Evolutionary conservation across 1,140 invertebrate species (phyloP), one percentile per base, ranked within the genome.

Genomic region (Saccostrea echinata): DNA sequence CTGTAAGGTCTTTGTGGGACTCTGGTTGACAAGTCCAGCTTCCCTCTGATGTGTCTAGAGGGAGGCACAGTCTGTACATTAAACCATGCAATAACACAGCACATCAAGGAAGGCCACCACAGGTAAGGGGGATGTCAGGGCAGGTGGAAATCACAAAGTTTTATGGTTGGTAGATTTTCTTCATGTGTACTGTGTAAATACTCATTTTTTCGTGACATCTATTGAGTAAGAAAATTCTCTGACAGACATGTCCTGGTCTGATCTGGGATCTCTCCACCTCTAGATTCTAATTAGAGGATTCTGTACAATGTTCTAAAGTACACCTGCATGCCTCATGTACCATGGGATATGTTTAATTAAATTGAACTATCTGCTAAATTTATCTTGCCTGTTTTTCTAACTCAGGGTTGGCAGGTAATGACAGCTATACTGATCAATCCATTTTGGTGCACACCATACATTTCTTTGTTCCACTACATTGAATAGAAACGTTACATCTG

Each of bases 341-440:
- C 68, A 33, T 30, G 68, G 68, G 68, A 76, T 76, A 76, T 35
- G 68, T 76, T 76, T 76, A 76, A 76, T 76, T 76, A 76, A 33
- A 76, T 30, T 33, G 30, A 76, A 76, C 68, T 76, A 76, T 76
- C 68, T 76, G 30, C 27, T 76, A 76, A 76, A 30, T 76, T 76
- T 76, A 76, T 76, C 68, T 76, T 76, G 27, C 24, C 33, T 76
- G 24, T 76, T 76, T 76, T 27, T 76, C 27, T 76, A 30, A 76
- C 68, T 76, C 30, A 30, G 16, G 68, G 68, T 27, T 76, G 68
- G 27, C 68, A 76, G 30, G 68, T 30, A 76, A 33, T 76, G 68
- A 27, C 68, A 76, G 68, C 27, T 76, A 30, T 33, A 6, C 43
- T 6, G 27, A 13, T 30, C 68, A 76, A 30, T 76, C 24, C 16